These are phyloP conservation scores for Peromyscus leucopus DNA, from an alignment of 2,113 vertebrate species.

Conservation along the genomic window DNA sequence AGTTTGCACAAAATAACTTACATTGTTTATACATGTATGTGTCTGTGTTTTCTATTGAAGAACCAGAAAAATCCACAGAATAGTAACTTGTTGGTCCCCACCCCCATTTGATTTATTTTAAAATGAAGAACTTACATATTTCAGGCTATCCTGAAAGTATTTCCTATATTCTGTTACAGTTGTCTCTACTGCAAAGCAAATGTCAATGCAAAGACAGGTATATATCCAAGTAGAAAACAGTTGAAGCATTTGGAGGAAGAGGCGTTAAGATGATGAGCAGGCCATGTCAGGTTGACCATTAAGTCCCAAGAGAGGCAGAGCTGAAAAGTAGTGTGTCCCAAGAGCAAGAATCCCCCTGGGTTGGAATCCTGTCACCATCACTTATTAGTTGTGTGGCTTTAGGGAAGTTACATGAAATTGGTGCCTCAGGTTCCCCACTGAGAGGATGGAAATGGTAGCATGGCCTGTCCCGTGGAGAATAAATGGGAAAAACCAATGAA, in stretches of 20 bases:
- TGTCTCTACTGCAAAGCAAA: neutral
- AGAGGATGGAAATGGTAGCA: neutral
- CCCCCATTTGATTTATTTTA: neutral
- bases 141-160: neutral
- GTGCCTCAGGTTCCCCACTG: neutral
- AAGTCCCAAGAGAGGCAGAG: neutral
- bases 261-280: neutral
- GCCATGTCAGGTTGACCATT: neutral
- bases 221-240: neutral
- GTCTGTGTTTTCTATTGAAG: neutral
- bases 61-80: slow-evolving; percentile 22
- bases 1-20: slow-evolving; percentile 18
- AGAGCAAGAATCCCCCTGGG: neutral
- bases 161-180: neutral
- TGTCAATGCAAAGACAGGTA: neutral
- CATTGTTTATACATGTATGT: neutral
- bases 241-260: neutral
- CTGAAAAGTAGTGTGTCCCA: neutral
- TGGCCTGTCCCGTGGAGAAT: neutral
- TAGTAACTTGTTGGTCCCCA: neutral
- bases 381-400: neutral
- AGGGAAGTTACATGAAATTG: neutral
- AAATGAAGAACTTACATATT: slow-evolving; percentile 35
- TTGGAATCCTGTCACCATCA: neutral
- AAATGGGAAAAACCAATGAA: neutral